A percentile compares a stretch with the other conserved stretches of the same genome.
These are phyloP conservation scores for Perdita meconis DNA, from an alignment of 2,888 invertebrate genomes.

Conservation along the genomic window DNA sequence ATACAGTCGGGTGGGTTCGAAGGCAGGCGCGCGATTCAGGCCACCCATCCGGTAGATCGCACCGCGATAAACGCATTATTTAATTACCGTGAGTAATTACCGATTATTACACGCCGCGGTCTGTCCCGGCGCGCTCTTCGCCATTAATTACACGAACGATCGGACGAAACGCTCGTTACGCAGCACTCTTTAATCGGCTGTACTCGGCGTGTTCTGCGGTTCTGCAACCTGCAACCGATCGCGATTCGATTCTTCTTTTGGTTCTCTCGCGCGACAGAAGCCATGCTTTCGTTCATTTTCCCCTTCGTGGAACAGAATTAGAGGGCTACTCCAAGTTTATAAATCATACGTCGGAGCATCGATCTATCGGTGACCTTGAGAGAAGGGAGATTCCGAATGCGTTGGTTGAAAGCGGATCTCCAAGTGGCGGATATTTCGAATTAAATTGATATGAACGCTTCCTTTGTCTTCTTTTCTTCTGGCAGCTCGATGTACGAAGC, in stretches of 20 bases:
- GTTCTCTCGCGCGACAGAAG: conserved; percentile 10
- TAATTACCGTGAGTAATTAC: conserved; percentile 81
- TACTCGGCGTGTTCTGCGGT: conserved; percentile 33
- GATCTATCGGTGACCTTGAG: conserved; percentile 10
- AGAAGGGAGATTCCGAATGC: neutral
- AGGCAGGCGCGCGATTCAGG: conserved; percentile 63
- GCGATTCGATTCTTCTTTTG: neutral
- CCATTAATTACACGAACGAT: conserved; percentile 78
- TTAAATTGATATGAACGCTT: no score
- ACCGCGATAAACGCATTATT: conserved; percentile 78
- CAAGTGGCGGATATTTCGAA: neutral
- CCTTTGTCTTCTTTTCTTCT: no score
- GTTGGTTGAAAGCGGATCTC: conserved; percentile 12
- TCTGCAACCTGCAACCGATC: conserved; percentile 28
- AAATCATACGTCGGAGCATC: conserved; percentile 2
- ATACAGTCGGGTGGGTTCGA: conserved; percentile 54
- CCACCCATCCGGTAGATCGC: conserved; percentile 75
- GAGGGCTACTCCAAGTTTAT: neutral
- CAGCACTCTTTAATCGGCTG: conserved; percentile 71
- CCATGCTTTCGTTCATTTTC: neutral
- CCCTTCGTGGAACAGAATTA: neutral
- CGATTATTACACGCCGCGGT: conserved; percentile 77
- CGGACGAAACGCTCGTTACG: conserved; percentile 76
- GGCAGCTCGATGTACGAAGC: no score
- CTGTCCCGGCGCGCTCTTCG: conserved; percentile 67